Evolutionary conservation across 2,888 invertebrate genomes (phyloP), one percentile per base, ranked within the genome.

Genomic region (Polylopha cassiicola): DNA sequence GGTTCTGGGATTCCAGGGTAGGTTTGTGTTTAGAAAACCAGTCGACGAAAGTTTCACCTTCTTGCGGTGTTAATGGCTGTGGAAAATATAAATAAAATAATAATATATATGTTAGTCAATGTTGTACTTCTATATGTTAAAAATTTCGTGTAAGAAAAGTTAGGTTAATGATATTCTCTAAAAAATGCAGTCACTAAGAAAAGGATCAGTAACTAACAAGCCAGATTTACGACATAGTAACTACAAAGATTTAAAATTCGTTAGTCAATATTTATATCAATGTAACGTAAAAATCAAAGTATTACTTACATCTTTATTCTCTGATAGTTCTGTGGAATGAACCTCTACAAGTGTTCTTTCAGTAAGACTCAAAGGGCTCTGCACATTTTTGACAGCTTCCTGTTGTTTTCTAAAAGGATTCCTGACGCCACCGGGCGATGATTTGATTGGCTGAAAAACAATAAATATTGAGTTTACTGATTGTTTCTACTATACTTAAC

Each of bases 21-120:
- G 75, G 51, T 58, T 88, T 90, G 57, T 89, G 88, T 41, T 87
- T 82, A 1, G 81, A 72, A 48, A 87, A 89, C 91, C 91, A 91
- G 17, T 82, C 78, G 11, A 88, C 70, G 55, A 90, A 91, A 3
- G 85, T 77, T 61, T 88, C 87, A n/a, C 77, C 78, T 16, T 70
- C 69, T 0, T 63, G 46, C 1, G 78, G 74, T 50, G 73, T 71
- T 18, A 71, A 44, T 3, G 72, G 67, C 85, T 85, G 69, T 1
- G 62, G 66, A 21, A 24, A 46, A 22, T 43, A 22, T 8, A 17
- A n/a, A n/a, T n/a, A n/a, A n/a, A n/a, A n/a, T n/a, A n/a, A n/a
- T n/a, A n/a, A n/a, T n/a, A n/a, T n/a, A n/a, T n/a, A n/a, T n/a
- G n/a, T n/a, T n/a, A n/a, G n/a, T n/a, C n/a, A n/a, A n/a, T n/a